Conservation (phyloP, 2,888 invertebrate genomes). For the Epicampocera succincta region DNA sequence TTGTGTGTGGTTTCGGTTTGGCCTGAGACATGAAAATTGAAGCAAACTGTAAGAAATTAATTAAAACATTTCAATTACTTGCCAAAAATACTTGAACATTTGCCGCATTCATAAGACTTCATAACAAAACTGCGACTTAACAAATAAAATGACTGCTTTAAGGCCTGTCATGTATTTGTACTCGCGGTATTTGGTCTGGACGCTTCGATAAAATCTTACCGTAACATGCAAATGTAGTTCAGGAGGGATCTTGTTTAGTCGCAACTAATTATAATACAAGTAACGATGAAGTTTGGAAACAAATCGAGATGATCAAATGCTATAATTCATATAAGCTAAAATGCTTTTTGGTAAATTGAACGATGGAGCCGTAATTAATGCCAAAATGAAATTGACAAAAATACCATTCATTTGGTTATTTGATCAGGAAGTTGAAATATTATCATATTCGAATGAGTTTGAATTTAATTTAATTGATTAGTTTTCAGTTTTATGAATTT, state of each 20-base stretch:
- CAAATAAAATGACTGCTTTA: conserved; percentile 1
- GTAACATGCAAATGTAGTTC: neutral
- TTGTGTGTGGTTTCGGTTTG: neutral
- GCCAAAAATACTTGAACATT: conserved; percentile 58
- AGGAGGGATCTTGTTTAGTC: too few relatives aligned
- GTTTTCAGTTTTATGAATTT: too few relatives aligned
- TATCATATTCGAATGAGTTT: conserved; percentile 5
- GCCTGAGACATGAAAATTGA: conserved; percentile 9
- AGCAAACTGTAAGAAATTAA: conserved; percentile 28
- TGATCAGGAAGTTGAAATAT: conserved; percentile 51
- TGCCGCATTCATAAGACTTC: neutral
- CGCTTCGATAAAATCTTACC: neutral
- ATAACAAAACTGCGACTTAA: conserved; percentile 5
- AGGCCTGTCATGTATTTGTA: neutral
- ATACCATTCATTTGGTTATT: conserved; percentile 1
- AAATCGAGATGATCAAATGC: too few relatives aligned
- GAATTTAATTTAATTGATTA: neutral
- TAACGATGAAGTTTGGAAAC: too few relatives aligned
- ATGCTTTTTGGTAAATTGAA: neutral
- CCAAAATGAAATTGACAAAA: conserved; percentile 6
- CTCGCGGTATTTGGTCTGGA: conserved; percentile 3
- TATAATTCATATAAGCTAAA: neutral
- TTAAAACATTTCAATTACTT: conserved; percentile 62
- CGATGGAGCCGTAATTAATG: conserved; percentile 19
- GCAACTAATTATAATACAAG: too few relatives aligned